These are phyloP conservation scores for Brachypodius melanocephalos DNA, from an alignment of 2,113 vertebrate species.

Conservation along the genomic window DNA sequence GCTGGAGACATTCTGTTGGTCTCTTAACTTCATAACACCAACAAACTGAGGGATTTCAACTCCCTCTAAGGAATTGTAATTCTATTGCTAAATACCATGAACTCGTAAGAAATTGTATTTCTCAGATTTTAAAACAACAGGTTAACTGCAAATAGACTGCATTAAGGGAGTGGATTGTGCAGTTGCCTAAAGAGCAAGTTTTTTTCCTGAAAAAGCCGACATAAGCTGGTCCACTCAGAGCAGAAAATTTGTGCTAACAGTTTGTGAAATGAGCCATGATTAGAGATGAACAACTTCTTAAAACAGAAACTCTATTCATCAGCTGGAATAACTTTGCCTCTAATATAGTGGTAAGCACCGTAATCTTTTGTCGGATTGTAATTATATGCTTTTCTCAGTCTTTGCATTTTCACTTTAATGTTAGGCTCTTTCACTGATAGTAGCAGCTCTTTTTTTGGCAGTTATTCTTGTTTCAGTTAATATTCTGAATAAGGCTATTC, in stretches of 20 bases:
- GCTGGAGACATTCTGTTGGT: background rate
- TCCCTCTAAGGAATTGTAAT: background rate
- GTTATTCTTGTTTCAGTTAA: background rate
- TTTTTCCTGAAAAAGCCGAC: background rate
- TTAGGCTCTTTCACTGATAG: background rate
- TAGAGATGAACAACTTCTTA: background rate
- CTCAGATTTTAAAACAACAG: background rate
- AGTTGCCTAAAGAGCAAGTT: background rate
- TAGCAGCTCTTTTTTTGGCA: background rate
- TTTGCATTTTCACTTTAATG: background rate
- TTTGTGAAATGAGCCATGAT: background rate
- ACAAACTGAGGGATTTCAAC: background rate
- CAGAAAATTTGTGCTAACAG: background rate
- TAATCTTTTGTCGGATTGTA: background rate
- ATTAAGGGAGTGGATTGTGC: background rate
- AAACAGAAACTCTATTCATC: background rate
- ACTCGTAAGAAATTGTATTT: background rate
- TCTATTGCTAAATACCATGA: background rate
- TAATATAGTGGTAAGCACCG: background rate
- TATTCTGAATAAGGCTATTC: background rate
- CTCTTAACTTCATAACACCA: background rate
- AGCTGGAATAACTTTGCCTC: background rate
- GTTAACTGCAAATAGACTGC: background rate
- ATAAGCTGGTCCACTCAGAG: background rate
- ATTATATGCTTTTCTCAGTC: background rate